phyloP scores from a whole-genome alignment of 1,140 invertebrate species.

The Apocrypta bakeri region DNA sequence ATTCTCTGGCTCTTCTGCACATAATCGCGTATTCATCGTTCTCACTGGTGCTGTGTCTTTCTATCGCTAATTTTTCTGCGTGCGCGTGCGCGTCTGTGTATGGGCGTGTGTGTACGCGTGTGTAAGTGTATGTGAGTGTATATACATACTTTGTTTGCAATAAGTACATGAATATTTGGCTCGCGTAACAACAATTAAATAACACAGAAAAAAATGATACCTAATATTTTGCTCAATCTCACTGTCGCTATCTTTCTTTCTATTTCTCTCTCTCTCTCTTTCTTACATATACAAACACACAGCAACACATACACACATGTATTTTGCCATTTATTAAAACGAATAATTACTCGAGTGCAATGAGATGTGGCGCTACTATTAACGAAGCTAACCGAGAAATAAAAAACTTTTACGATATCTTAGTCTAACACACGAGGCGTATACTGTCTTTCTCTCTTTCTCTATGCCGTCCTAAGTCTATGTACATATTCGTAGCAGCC shows the following conservation, averaged over 20 bases:
- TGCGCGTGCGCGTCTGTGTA: no score
- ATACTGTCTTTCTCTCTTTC: neutral
- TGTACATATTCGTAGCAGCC: neutral
- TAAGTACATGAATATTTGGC: neutral
- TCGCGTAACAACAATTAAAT: neutral
- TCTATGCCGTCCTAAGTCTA: neutral
- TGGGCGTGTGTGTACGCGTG: no score
- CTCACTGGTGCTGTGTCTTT: constrained; percentile 44
- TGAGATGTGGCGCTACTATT: neutral
- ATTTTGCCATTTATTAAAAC: constrained; percentile 11
- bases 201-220: constrained; percentile 45
- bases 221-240: constrained; percentile 16
- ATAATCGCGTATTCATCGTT: constrained; percentile 38
- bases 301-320: neutral
- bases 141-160: neutral
- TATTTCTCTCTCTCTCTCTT: constrained; percentile 27
- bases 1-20: constrained; percentile 22
- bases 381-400: constrained; percentile 1
- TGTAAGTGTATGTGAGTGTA: neutral
- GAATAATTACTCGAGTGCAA: constrained; percentile 7
- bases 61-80: constrained; percentile 43
- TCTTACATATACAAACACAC: neutral
- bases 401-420: neutral
- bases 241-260: constrained; percentile 31
- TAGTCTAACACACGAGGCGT: constrained; percentile 6